A percentile compares a stretch with the other conserved stretches of the same genome.
phyloP scores from a whole-genome alignment of 2,113 vertebrate genomes.

The Neodon shergylaensis region DNA sequence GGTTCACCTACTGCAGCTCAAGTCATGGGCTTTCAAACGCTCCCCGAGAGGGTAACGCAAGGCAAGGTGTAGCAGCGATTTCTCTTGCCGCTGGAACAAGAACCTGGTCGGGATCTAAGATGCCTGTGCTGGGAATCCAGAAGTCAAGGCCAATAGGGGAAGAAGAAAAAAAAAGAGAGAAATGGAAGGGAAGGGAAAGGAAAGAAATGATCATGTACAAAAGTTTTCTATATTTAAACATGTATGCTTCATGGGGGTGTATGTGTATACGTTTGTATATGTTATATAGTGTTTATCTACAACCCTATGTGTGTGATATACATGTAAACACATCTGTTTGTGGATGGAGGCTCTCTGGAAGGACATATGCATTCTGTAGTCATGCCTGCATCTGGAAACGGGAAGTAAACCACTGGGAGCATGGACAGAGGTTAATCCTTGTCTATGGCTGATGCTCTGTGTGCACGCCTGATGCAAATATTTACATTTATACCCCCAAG shows the following conservation, averaged over 20 bases:
- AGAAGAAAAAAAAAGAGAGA: neutral
- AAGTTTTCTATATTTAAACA: neutral
- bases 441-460: neutral
- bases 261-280: too few species aligned
- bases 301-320: neutral
- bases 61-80: neutral
- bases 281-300: too few species aligned
- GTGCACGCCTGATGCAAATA: neutral
- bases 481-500: conserved; percentile 9
- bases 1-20: fast-evolving
- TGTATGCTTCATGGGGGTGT: neutral
- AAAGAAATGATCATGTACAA: neutral
- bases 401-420: neutral
- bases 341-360: neutral
- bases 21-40: neutral
- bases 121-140: neutral
- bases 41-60: neutral
- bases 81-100: neutral
- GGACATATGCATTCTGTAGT: neutral
- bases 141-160: neutral
- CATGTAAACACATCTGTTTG: neutral
- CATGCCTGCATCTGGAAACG: neutral
- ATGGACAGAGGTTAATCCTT: neutral
- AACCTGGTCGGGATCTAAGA: neutral
- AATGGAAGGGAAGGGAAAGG: neutral